phyloP scores from a whole-genome alignment of 2,797 vertebrate genomes.

The Ctenopoma multispine region DNA sequence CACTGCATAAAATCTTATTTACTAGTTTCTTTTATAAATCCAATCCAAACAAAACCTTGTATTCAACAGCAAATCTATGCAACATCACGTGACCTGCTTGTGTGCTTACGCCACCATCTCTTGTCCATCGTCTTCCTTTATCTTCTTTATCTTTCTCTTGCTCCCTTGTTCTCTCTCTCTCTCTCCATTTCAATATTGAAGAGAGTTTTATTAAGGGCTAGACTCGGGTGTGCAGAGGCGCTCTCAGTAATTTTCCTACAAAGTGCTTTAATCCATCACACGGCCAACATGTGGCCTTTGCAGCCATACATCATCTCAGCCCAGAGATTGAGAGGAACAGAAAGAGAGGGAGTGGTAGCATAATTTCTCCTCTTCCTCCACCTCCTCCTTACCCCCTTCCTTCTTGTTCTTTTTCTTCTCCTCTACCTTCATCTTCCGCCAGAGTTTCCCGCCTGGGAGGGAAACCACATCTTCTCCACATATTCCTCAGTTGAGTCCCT shows the following conservation, averaged over 20 bases:
- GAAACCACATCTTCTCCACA: conserved; percentile 66
- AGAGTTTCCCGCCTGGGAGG: conserved; percentile 73
- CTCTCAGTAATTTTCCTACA: conserved; percentile 99
- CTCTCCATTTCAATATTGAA: conserved; percentile 92
- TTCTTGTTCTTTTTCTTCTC: conserved; percentile 34
- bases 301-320: conserved; percentile 98
- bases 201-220: conserved; percentile 99
- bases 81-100: conserved; percentile 34
- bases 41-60: conserved; percentile 19
- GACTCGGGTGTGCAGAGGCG: conserved; percentile 95
- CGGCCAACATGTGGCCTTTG: conserved; percentile 98
- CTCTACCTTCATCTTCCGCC: conserved; percentile 50
- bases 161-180: conserved; percentile 45
- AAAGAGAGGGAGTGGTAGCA: conserved; percentile 70
- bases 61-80: conserved; percentile 13
- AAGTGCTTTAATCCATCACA: conserved; percentile 99
- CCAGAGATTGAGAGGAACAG: conserved; percentile 83
- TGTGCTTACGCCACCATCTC: conserved; percentile 10
- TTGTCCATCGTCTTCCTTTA: conserved; percentile 64
- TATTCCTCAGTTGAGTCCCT: conserved; percentile 68
- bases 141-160: conserved; percentile 61
- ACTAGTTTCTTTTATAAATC: conserved; percentile 17
- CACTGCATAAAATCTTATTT: conserved; percentile 24
- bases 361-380: conserved; percentile 83
- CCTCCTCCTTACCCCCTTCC: conserved; percentile 18